Percentiles rank a stretch among this genome's conserved stretches.
These are phyloP conservation scores for Argyrosomus regius DNA, from an alignment of 2,797 vertebrate genomes.

Conservation along the genomic window DNA sequence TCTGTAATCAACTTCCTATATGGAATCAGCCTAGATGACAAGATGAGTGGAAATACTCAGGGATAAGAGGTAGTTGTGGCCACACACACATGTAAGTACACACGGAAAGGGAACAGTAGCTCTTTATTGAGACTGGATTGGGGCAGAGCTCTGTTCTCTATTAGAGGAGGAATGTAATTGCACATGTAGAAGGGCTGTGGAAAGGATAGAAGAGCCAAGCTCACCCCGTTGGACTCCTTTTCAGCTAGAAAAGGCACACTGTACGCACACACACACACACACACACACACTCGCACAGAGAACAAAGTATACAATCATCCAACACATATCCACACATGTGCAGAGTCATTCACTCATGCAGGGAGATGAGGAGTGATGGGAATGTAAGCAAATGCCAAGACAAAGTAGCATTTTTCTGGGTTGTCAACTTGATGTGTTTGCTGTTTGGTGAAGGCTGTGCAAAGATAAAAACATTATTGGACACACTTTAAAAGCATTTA, in stretches of 20 bases:
- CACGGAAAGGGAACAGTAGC: constrained; percentile 78
- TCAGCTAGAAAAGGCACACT: constrained; percentile 32
- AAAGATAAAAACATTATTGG: constrained; percentile 63
- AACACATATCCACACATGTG: constrained; percentile 67
- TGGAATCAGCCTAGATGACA: constrained; percentile 74
- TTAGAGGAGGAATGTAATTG: constrained; percentile 84
- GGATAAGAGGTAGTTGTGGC: constrained; percentile 67
- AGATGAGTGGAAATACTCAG: constrained; percentile 75
- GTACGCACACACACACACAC: constrained; percentile 18
- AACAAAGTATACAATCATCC: constrained; percentile 58
- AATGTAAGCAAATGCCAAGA: constrained; percentile 71
- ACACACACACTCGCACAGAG: constrained; percentile 28
- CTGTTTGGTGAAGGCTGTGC: constrained; percentile 21
- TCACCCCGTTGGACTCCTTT: constrained; percentile 52
- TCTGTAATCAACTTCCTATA: constrained; percentile 82
- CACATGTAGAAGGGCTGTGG: constrained; percentile 75
- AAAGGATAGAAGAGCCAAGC: constrained; percentile 70
- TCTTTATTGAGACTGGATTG: constrained; percentile 74
- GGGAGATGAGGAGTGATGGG: constrained; percentile 72
- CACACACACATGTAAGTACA: constrained; percentile 62
- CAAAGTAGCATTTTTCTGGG: constrained; percentile 49
- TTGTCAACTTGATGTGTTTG: constrained; percentile 53
- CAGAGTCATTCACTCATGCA: constrained; percentile 57
- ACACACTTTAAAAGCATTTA: constrained; percentile 50
- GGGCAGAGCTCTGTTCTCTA: constrained; percentile 78